Conservation (phyloP, 2,888 invertebrate genomes). For the Charanyca ferruginea region DNA sequence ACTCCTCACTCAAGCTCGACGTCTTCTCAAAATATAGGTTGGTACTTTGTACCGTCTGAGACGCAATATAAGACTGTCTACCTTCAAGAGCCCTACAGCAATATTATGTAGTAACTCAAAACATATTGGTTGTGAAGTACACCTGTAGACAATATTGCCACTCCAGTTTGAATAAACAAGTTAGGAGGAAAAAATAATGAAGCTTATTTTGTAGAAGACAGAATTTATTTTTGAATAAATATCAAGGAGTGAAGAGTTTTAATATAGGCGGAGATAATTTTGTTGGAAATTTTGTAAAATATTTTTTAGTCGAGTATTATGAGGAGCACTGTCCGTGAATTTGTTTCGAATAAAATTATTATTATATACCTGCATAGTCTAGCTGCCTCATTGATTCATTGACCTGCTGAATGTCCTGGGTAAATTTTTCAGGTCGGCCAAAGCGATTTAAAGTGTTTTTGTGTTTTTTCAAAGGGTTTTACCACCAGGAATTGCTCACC, state of each 20-base stretch:
- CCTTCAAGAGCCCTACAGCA: constrained; percentile 39
- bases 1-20: background rate
- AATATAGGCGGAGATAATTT: constrained; percentile 20
- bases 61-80: constrained; percentile 41
- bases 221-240: constrained; percentile 45
- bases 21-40: background rate
- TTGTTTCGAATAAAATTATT: background rate
- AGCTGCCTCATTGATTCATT: too few species aligned
- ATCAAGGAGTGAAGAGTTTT: constrained; percentile 30
- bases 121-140: constrained; percentile 65
- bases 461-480: too few species aligned
- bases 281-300: background rate
- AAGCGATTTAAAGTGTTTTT: too few species aligned
- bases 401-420: too few species aligned
- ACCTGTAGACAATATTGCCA: constrained; percentile 62
- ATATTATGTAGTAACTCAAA: constrained; percentile 60
- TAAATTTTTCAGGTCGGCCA: too few species aligned
- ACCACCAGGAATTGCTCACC: too few species aligned
- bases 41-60: constrained; percentile 7
- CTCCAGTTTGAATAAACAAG: constrained; percentile 55
- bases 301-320: background rate
- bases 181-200: constrained; percentile 40
- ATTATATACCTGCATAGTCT: too few species aligned
- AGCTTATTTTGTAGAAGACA: constrained; percentile 23
- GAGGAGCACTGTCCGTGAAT: background rate